Conservation (phyloP, 2,888 invertebrate species). For the Oscheius myriophilus region DNA sequence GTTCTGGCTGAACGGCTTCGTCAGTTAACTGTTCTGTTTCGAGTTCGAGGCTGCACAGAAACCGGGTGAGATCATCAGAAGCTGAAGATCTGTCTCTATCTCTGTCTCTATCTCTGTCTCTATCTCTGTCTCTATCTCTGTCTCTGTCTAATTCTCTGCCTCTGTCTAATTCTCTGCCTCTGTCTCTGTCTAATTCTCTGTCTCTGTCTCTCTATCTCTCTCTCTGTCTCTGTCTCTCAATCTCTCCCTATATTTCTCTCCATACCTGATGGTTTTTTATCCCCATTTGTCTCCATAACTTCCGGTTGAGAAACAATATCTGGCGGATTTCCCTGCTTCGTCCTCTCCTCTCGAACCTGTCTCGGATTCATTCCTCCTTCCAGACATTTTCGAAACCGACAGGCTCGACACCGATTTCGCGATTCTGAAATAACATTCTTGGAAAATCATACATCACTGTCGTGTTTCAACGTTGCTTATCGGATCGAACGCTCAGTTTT, state of each 20-base stretch:
- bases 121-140: too few species aligned
- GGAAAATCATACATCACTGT: too few species aligned
- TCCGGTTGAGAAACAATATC: constrained; percentile 17
- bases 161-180: too few species aligned
- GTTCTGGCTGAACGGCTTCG: constrained; percentile 43
- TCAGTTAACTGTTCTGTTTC: constrained; percentile 51
- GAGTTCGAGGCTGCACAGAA: constrained; percentile 43
- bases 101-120: background rate
- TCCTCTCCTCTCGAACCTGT: constrained; percentile 57
- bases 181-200: background rate
- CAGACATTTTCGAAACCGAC: constrained; percentile 59
- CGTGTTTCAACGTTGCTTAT: background rate
- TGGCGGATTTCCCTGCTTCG: constrained; percentile 43
- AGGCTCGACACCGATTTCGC: constrained; percentile 60
- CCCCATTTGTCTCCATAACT: background rate
- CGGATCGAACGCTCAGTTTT: too few species aligned
- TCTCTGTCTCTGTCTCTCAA: too few species aligned
- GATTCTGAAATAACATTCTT: constrained; percentile 59
- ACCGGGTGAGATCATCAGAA: constrained; percentile 34
- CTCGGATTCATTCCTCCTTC: constrained; percentile 63
- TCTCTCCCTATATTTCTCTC: background rate
- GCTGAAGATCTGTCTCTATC: constrained; percentile 24
- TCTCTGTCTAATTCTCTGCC: too few species aligned
- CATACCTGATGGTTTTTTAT: background rate
- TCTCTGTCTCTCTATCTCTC: background rate